A percentile compares a stretch with the other conserved stretches of the same genome.
Conservation (phyloP, 2,888 invertebrate species). For the Sipha maydis region DNA sequence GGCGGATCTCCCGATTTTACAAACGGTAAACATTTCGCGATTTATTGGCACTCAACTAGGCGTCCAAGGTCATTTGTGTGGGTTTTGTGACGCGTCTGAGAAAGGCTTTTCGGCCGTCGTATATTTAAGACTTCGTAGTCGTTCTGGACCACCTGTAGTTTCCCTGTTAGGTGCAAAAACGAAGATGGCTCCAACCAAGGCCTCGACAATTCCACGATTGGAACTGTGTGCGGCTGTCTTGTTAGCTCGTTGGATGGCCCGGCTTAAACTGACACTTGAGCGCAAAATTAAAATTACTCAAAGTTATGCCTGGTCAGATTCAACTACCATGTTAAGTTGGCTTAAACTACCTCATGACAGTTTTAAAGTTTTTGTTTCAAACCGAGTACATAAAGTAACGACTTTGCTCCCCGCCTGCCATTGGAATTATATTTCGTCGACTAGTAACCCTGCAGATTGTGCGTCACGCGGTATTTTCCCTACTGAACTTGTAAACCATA, state of each 20-base stretch:
- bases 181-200: conserved; percentile 5
- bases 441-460: not conserved
- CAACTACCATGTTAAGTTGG: not conserved
- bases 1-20: too few relatives aligned
- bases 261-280: not conserved
- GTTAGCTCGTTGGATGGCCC: conserved; percentile 17
- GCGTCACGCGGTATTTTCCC: not conserved
- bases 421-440: not conserved
- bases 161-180: conserved; percentile 26
- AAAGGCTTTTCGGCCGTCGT: not conserved
- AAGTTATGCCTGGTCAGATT: not conserved
- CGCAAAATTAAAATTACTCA: not conserved
- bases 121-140: not conserved
- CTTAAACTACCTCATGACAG: not conserved
- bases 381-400: not conserved
- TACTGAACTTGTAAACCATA: not conserved
- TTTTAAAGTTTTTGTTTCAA: not conserved
- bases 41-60: too few relatives aligned
- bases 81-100: too few relatives aligned
- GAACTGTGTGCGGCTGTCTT: conserved; percentile 48
- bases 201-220: conserved; percentile 7
- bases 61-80: too few relatives aligned
- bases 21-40: too few relatives aligned
- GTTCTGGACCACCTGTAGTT: not conserved
- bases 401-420: not conserved